Evolutionary conservation across 2,888 invertebrate species (phyloP), one percentile per base, ranked within the genome.

Genomic region (Scaptomyza caliginosa): DNA sequence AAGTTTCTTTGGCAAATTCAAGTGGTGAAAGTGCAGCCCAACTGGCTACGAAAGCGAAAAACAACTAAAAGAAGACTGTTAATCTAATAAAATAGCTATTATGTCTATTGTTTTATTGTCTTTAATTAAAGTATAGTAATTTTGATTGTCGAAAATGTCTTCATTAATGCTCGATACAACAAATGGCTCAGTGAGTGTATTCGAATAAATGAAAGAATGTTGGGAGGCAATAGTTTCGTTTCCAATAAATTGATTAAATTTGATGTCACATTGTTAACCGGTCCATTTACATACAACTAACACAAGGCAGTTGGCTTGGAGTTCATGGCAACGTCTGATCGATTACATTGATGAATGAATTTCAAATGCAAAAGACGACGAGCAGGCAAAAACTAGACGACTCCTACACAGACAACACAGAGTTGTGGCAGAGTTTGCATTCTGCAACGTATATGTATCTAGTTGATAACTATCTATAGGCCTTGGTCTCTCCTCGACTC

Each of bases 291-390:
- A 87, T 85, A 76, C 63, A 32, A 13, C 32, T 16, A 5, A 4
- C 5, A 30, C 30, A 30, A n/a, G 54, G 64, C 43, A 57, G 63
- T 49, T 55, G 16, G 24, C 13, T 49, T 24, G 28, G 23, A 39
- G 39, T 51, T 58, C 57, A 77, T 60, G 46, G 70, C 70, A 55
- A 52, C 54, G 68, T 80, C 86, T 78, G 88, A 83, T 87, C 88
- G 88, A 87, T 87, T 85, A 78, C 76, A 73, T 66, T 87, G 83
- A 85, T 87, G 82, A 87, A 87, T 83, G 88, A 87, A 87, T 87
- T 87, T 85, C 83, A 70, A 43, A 55, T 57, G 16, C 24, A 43
- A 42, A 24, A 7, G 21, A 42, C 39, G 43, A 17, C 4, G 21
- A n/a, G n/a, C 7, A 57, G 38, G 49, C 24, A 17, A 43, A 34